Percentiles rank a stretch among this genome's conserved stretches.
Conservation (phyloP, 2,888 invertebrate genomes). For the Panorpa germanica region DNA sequence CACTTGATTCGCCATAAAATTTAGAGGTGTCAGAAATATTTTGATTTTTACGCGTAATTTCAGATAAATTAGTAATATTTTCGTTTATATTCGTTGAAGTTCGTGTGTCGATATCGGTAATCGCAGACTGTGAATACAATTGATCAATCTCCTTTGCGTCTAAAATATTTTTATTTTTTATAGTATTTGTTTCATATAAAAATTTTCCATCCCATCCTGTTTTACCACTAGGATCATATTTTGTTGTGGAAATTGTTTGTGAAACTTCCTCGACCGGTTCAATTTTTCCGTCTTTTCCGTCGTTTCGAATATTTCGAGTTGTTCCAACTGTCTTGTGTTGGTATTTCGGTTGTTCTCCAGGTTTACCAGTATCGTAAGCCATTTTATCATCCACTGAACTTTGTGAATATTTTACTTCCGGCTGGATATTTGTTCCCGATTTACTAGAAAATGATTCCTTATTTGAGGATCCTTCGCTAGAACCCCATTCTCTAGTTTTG, state of each 20-base stretch:
- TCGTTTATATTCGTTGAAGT: constrained; percentile 15
- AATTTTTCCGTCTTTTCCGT: constrained; percentile 17
- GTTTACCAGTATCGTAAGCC: constrained; percentile 34
- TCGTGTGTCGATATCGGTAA: constrained; percentile 11
- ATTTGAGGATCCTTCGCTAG: constrained; percentile 25
- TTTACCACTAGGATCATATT: constrained; percentile 13
- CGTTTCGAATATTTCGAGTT: constrained; percentile 16
- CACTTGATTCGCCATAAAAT: constrained; percentile 24
- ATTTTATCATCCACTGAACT: constrained; percentile 32
- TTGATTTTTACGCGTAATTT: constrained; percentile 19
- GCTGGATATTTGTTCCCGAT: constrained; percentile 35
- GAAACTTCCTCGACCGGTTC: constrained; percentile 16
- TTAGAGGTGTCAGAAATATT: constrained; percentile 28
- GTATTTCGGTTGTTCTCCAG: constrained; percentile 27
- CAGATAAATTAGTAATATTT: constrained; percentile 17
- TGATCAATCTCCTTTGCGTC: constrained; percentile 1
- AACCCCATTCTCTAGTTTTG: constrained; percentile 36
- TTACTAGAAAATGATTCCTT: constrained; percentile 33
- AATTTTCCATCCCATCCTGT: constrained; percentile 14
- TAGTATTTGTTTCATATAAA: constrained; percentile 11
- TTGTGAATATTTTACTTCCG: constrained; percentile 31
- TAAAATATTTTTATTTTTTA: constrained; percentile 1
- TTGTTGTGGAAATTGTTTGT: constrained; percentile 12
- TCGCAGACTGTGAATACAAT: not conserved
- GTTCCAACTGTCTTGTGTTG: constrained; percentile 10